phyloP scores from a whole-genome alignment of 2,888 invertebrate genomes.

The Chrysolina haemoptera region DNA sequence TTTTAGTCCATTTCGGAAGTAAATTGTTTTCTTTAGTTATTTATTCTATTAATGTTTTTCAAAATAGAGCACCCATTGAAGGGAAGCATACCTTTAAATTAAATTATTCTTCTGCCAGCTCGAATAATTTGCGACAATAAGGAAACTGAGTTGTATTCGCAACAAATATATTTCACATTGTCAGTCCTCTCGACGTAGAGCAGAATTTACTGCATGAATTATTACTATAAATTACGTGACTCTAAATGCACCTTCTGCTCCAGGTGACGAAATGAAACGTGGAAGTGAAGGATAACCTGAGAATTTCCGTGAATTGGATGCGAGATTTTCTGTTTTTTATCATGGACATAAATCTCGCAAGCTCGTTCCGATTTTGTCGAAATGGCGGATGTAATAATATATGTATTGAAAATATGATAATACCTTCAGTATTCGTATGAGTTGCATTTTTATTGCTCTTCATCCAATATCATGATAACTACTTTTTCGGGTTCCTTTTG shows the following conservation, averaged over 20 bases:
- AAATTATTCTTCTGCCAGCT: background rate
- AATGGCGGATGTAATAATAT: background rate
- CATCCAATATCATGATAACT: too few relatives aligned
- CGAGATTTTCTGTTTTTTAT: constrained; percentile 7
- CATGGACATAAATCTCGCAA: background rate
- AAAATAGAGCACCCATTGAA: too few relatives aligned
- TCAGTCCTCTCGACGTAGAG: constrained; percentile 3
- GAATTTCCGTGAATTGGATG: background rate
- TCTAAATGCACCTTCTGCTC: constrained; percentile 12
- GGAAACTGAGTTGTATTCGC: constrained; percentile 3
- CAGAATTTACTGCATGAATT: constrained; percentile 18
- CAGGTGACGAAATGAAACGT: constrained; percentile 17
- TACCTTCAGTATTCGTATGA: background rate
- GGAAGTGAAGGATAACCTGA: constrained; percentile 15
- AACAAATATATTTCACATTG: constrained; percentile 18
- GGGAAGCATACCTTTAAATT: too few relatives aligned
- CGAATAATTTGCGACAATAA: background rate
- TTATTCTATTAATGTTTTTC: too few relatives aligned
- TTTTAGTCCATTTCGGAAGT: too few relatives aligned
- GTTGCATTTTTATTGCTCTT: background rate
- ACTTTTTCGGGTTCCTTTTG: too few relatives aligned
- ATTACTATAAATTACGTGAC: constrained; percentile 19
- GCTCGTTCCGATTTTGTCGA: constrained; percentile 1
- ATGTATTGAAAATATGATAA: background rate
- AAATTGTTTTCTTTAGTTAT: too few relatives aligned